Conservation (phyloP, 2,888 invertebrate genomes). For the Pocota personata region DNA sequence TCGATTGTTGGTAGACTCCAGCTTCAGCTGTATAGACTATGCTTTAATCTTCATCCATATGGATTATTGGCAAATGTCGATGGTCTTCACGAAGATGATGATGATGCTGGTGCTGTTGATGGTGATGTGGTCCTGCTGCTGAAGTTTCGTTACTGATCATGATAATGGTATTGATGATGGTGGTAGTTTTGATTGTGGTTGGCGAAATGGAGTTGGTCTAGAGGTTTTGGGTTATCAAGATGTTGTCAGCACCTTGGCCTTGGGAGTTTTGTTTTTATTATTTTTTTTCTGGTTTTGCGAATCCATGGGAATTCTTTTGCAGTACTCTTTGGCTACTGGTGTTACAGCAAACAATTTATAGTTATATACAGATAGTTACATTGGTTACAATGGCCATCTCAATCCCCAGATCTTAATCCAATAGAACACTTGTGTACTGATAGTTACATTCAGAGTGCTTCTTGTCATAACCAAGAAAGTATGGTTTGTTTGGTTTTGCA, state of each 20-base stretch:
- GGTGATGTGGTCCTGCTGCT: conserved; percentile 43
- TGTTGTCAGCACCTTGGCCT: conserved; percentile 72
- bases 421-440: too few species aligned
- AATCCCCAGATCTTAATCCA: too few species aligned
- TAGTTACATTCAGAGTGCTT: conserved; percentile 36
- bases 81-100: neutral
- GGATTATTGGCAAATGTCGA: conserved; percentile 66
- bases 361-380: too few species aligned
- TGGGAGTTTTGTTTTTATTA: conserved; percentile 22
- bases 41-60: conserved; percentile 49
- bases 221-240: conserved; percentile 58
- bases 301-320: conserved; percentile 39
- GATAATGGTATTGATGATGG: conserved; percentile 37
- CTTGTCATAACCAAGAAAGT: conserved; percentile 53
- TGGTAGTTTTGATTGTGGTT: conserved; percentile 41
- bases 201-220: conserved; percentile 6
- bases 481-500: neutral
- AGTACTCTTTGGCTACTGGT: conserved; percentile 46
- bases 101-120: conserved; percentile 43
- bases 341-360: conserved; percentile 26
- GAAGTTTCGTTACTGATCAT: conserved; percentile 25
- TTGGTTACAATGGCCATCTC: too few species aligned
- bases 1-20: conserved; percentile 54
- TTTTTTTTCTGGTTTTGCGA: neutral
- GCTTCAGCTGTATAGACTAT: conserved; percentile 20